A percentile compares a stretch with the other conserved stretches of the same genome.
These are phyloP conservation scores for Apteryx mantelli DNA, from an alignment of 2,113 vertebrate genomes.

Conservation along the genomic window DNA sequence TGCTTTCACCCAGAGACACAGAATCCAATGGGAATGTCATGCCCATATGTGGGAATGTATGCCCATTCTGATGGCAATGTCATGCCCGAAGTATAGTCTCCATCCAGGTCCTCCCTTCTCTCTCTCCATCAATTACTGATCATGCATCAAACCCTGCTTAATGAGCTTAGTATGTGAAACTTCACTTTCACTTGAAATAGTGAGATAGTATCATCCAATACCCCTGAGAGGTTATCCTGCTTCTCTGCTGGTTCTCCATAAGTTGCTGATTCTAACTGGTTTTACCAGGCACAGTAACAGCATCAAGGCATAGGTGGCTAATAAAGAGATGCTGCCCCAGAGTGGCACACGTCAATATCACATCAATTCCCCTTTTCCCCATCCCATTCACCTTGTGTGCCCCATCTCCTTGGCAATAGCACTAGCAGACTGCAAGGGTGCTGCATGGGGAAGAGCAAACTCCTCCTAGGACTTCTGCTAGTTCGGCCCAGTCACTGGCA, in stretches of 20 bases:
- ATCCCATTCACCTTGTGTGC: background rate
- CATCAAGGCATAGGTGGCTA: accelerated
- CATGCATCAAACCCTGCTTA: too few species aligned
- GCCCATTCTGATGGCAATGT: too few species aligned
- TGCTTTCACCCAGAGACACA: background rate
- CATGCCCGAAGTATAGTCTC: too few species aligned
- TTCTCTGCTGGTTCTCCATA: too few species aligned
- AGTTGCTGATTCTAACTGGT: background rate
- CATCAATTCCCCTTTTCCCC: background rate
- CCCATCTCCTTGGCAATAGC: background rate
- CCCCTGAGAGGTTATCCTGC: too few species aligned
- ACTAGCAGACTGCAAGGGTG: background rate
- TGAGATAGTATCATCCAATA: too few species aligned
- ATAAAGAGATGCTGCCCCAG: background rate
- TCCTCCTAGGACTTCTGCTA: background rate
- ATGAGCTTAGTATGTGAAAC: too few species aligned
- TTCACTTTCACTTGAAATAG: too few species aligned
- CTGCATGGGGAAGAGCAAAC: background rate
- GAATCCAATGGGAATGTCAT: background rate
- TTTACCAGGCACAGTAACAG: background rate
- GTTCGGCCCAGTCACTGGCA: background rate
- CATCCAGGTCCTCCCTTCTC: too few species aligned
- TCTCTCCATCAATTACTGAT: too few species aligned
- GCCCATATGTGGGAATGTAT: too few species aligned
- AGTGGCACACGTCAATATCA: background rate